A percentile compares a stretch with the other conserved stretches of the same genome.
These are phyloP conservation scores for Ptychodera flava DNA, from an alignment of 35 echinoderm and acorn worm species.

Conservation along the genomic window DNA sequence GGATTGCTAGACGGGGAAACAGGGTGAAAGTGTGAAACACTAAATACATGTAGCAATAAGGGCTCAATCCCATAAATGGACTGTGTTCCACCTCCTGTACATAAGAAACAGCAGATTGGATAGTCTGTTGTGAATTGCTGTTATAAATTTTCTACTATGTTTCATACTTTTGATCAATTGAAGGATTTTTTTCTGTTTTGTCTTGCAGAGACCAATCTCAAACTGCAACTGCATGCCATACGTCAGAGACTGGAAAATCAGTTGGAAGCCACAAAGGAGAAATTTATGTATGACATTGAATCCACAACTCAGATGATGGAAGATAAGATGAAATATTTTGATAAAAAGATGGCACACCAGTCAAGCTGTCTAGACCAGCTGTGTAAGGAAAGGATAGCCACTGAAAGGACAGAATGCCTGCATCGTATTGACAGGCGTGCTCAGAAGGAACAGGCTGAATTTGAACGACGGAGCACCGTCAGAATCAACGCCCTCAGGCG, in stretches of 20 bases:
- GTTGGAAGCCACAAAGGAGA: conserved; percentile 93
- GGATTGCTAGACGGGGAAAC: no score
- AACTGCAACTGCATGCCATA: conserved; percentile 77
- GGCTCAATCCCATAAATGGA: no score
- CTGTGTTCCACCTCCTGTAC: no score
- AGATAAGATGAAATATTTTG: conserved; percentile 54
- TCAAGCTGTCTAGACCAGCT: conserved; percentile 79
- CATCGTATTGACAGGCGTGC: conserved; percentile 78
- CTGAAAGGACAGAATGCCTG: conserved; percentile 77
- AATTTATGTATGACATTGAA: conserved; percentile 86
- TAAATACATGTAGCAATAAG: no score
- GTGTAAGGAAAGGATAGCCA: conserved; percentile 61
- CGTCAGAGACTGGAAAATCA: conserved; percentile 92
- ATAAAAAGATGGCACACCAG: conserved; percentile 83
- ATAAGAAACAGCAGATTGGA: no score
- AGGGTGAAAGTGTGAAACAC: no score
- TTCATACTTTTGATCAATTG: no score
- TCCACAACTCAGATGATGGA: conserved; percentile 69
- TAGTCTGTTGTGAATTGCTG: no score
- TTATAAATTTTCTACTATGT: no score
- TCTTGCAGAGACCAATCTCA: conserved; percentile 55
- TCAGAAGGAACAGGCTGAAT: conserved; percentile 57
- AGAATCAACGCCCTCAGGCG: conserved; percentile 36
- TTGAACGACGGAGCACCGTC: conserved; percentile 52
- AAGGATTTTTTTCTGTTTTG: conserved; percentile 6